These are phyloP conservation scores for Acanthosepion lycidas DNA, from an alignment of 2,888 invertebrate genomes.

Conservation along the genomic window DNA sequence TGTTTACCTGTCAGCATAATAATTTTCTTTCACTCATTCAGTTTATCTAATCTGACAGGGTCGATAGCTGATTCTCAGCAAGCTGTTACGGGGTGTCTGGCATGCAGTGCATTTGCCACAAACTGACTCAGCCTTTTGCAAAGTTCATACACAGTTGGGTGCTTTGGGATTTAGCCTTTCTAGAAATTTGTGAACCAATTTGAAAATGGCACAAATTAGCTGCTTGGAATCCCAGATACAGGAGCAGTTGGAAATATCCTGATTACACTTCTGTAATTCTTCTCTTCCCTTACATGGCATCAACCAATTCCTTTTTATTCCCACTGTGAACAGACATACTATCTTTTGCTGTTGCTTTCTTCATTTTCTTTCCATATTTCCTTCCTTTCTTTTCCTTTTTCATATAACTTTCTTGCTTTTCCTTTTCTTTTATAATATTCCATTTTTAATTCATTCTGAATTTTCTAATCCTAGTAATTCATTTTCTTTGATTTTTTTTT, in stretches of 20 bases:
- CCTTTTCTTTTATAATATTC: too few species aligned
- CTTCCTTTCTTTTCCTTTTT: neutral
- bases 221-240: neutral
- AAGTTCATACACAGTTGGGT: neutral
- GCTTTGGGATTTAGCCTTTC: neutral
- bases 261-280: neutral
- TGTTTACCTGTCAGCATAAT: too few species aligned
- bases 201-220: neutral
- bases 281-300: neutral
- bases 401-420: neutral
- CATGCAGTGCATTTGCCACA: neutral
- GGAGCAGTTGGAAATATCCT: neutral
- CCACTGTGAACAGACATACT: neutral
- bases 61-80: too few species aligned
- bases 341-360: neutral
- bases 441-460: too few species aligned
- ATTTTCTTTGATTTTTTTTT: too few species aligned
- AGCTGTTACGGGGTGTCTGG: too few species aligned
- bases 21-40: too few species aligned
- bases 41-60: too few species aligned
- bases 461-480: too few species aligned
- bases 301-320: neutral
- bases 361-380: neutral
- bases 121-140: neutral
- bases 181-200: neutral